Percentiles rank a stretch among this genome's conserved stretches.
Conservation (phyloP, 1,140 invertebrate genomes). For the Euura lappo region DNA sequence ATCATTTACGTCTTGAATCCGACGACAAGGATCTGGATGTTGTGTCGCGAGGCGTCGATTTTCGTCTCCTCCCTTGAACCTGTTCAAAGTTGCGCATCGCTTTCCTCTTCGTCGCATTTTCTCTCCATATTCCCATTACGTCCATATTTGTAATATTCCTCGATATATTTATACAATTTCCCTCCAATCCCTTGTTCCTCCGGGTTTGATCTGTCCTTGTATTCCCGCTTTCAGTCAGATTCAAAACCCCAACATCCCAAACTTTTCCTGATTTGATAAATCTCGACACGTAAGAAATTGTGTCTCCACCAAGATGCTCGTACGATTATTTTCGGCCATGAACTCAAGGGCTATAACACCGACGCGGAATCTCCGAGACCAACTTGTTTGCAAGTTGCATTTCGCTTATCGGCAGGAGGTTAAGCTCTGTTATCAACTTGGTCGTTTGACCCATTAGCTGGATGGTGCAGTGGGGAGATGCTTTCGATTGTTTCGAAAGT, state of each 20-base stretch:
- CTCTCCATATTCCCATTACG: too few species aligned
- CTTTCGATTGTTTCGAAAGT: too few species aligned
- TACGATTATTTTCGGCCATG: too few species aligned
- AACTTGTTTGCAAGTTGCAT: conserved; percentile 5
- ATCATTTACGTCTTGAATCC: not conserved
- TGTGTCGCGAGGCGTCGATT: not conserved
- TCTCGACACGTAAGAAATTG: too few species aligned
- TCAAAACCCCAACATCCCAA: too few species aligned
- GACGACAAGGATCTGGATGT: not conserved
- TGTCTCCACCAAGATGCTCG: too few species aligned
- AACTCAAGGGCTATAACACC: too few species aligned
- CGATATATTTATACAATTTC: too few species aligned
- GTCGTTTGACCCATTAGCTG: conserved; percentile 4
- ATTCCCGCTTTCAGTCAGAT: not conserved
- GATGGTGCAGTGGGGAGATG: not conserved
- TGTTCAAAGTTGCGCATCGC: not conserved
- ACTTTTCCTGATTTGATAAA: too few species aligned
- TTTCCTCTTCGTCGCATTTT: not conserved
- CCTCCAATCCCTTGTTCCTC: not conserved
- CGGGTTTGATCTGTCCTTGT: not conserved
- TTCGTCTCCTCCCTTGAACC: not conserved
- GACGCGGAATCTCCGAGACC: not conserved
- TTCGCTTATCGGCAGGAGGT: conserved; percentile 2
- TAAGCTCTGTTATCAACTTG: not conserved
- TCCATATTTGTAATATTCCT: too few species aligned